Base-by-base conservation (phyloP, 2,888 invertebrate genomes). In the Lepidonotus clava region DNA sequence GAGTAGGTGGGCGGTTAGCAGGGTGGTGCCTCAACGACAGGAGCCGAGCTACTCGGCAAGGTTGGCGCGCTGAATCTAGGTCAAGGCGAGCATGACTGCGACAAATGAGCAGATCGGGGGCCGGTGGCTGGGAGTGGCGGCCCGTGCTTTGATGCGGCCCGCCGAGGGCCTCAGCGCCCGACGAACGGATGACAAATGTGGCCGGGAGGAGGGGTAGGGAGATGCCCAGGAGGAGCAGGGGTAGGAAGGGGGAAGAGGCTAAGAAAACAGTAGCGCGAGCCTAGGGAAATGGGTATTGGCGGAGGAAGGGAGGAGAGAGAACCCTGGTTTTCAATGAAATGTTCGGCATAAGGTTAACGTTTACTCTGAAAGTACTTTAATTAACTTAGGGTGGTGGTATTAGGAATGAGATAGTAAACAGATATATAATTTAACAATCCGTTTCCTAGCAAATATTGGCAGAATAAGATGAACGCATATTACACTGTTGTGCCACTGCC, bases 71-170 rank as follows among this genome's bases (percentile, higher is more conserved):
- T 11, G 71, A 71, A 71, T 71, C 71, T 71, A 71, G 71, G 71
- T 71, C 71, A 71, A 21, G 21, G 36, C 38, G 71, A 71, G 71
- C 71, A 71, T 71, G 71, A 71, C 71, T 71, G 71, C 71, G 18
- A 71, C 71, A 71, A 71, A 71, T 71, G 71, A 71, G 71, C 71
- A 38, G 71, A 34, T 34, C 71, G 38, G 18, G 36, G n/a, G 36
- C 71, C 38, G 71, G 36, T 71, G 21, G 36, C 18, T 11, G 5
- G 5, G 56, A 56, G 56, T 56, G 56, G 56, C 5, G 14, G 5
- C n/a, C 56, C 21, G 21, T 24, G 56, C 56, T 56, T 56, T 56
- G 56, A 56, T 14, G 18, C 21, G 21, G 5, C 21, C 24, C 56
- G n/a, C 18, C n/a, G 56, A 5, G n/a, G 56, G 14, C 56, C 56